Base-by-base conservation (phyloP, 2,797 vertebrate genomes). In the Protonibea diacanthus region DNA sequence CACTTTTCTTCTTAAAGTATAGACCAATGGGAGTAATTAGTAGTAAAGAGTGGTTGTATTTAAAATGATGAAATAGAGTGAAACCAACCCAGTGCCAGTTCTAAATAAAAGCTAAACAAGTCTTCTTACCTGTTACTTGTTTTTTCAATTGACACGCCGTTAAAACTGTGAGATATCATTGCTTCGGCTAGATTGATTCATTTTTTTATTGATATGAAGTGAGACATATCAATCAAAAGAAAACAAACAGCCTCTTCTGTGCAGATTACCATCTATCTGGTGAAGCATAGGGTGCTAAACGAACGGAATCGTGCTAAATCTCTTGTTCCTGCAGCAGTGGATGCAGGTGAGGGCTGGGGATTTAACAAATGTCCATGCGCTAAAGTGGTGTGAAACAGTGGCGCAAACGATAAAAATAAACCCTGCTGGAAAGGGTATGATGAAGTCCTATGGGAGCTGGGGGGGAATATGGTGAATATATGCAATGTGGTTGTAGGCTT, bases 281-380 rank as follows among this genome's bases (percentile, higher is more conserved):
- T 66, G 14, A 76, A 47, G 6, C 45, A 33, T 27, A 25, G 17
- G 42, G 51, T 62, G 72, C 20, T 53, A 76, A 57, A 67, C 38
- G n/a, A n/a, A 10, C 5, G 12, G 53, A 51, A 51, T 3, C 40
- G 59, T 20, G 59, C 5, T n/a, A 72, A 66, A 69, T 52, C 18
- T 76, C 6, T 25, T 38, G 60, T 63, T 75, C 18, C 42, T 29
- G 27, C 52, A 10, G 21, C 18, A 42, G 23, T 63, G 44, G 62
- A 69, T 75, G 2, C 45, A 55, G 4, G 38, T 74, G 23, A 56
- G 59, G 2, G 56, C 47, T 11, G 15, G 40, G 48, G n/a, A 64
- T 58, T 70, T 33, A 33, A 52, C 13, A 68, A 58, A 42, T 42
- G 49, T 56, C 11, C 40, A 8, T 12, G 21, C 33, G 40, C 57